Evolutionary conservation across 2,113 vertebrate genomes (phyloP), one percentile per base, ranked within the genome.

Genomic region (Hypanus sabinus): DNA sequence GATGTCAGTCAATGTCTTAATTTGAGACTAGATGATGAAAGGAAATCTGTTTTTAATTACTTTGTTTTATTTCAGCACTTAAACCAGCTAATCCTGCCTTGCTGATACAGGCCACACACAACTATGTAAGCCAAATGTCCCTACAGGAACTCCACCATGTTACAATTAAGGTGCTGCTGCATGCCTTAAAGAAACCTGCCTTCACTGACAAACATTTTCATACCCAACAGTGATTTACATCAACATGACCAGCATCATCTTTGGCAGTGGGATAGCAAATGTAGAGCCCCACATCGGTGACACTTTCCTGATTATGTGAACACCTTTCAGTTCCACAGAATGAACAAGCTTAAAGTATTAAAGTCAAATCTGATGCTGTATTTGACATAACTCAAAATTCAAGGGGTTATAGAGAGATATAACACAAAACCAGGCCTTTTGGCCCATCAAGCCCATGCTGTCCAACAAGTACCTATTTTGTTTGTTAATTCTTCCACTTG

Each of bases 41-140:
- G n/a, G 85, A 90, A 90, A n/a, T 65, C 85, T 20, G 33, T 88
- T 73, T 65, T 88, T 88, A 88, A 62, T 60, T 20, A 88, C 16
- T 62, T n/a, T 65, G 27, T 14, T 65, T 88, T 79, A 79, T 79
- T n/a, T 36, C 11, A 36, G 14, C n/a, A 33, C 30, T 62, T 60
- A 88, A 88, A 88, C 30, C 8, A 88, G 55, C 57, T n/a, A 88
- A 88, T 33, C 85, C 11, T 60, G 55, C 55, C 83, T 20, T 60
- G 30, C 12, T 65, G 57, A 62, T 62, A 14, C 57, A 16, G 24
- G 12, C 24, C 27, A n/a, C 7, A 88, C 60, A 30, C 30, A 11
- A 11, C 27, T 62, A 9, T 27, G 46, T 60, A 46, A 85, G 6
- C 83, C 83, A 88, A 88, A 33, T 88, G 30, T 16, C 3, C 2